A percentile compares a stretch with the other conserved stretches of the same genome.
These are phyloP conservation scores for Paragorgia papillata DNA, from an alignment of 92 coral and sea anemone genomes.

Conservation along the genomic window DNA sequence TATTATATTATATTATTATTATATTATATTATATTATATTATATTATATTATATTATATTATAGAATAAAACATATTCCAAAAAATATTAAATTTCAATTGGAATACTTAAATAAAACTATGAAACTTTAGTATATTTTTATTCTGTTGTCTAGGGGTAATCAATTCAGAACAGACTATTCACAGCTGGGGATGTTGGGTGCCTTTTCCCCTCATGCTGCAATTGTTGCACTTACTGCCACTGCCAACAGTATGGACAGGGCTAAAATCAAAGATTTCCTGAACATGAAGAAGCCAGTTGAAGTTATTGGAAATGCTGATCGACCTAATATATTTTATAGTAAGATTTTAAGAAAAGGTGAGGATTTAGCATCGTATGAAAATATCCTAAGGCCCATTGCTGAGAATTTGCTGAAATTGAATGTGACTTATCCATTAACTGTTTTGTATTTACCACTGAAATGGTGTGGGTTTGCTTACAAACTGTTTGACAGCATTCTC, in stretches of 20 bases:
- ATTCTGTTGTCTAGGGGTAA: constrained; percentile 19
- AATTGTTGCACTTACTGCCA: constrained; percentile 38
- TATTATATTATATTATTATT: too few relatives aligned
- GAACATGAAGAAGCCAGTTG: constrained; percentile 21
- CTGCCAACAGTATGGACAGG: constrained; percentile 34
- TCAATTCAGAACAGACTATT: constrained; percentile 36
- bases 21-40: too few relatives aligned
- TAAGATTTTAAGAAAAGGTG: constrained; percentile 22
- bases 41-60: too few relatives aligned
- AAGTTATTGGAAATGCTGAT: constrained; percentile 35
- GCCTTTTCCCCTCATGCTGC: constrained; percentile 17
- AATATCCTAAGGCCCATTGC: constrained; percentile 34
- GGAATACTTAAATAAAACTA: too few relatives aligned
- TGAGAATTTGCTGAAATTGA: constrained; percentile 24
- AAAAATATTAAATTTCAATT: too few relatives aligned
- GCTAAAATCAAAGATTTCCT: constrained; percentile 18
- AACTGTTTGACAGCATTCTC: constrained; percentile 28
- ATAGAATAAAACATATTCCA: too few relatives aligned
- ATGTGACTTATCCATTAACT: constrained; percentile 18
- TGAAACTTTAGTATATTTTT: too few relatives aligned
- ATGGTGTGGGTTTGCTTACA: too few relatives aligned
- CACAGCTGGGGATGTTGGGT: constrained; percentile 40
- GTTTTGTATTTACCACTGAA: constrained; percentile 5
- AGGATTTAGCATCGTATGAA: constrained; percentile 31
- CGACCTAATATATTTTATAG: constrained; percentile 36